These are phyloP conservation scores for Euwallacea similis DNA, from an alignment of 1,140 invertebrate genomes.

Conservation along the genomic window DNA sequence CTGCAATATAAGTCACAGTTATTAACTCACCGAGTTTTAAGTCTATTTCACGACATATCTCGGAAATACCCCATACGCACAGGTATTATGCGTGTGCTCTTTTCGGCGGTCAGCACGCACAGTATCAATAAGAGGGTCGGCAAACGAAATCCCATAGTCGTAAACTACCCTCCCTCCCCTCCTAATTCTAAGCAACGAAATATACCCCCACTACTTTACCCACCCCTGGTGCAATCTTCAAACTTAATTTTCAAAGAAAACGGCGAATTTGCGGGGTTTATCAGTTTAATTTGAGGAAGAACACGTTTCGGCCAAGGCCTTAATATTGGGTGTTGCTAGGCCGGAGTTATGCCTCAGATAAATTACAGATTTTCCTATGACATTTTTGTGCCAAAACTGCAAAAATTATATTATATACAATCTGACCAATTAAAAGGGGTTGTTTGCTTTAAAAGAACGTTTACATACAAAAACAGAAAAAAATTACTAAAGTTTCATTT, in stretches of 20 bases:
- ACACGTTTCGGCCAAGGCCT: neutral
- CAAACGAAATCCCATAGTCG: conserved; percentile 30
- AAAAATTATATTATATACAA: too few relatives aligned
- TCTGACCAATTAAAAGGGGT: too few relatives aligned
- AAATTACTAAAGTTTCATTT: too few relatives aligned
- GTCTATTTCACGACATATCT: conserved; percentile 17
- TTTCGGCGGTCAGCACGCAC: conserved; percentile 27
- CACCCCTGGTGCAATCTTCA: conserved; percentile 26
- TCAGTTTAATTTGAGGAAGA: too few relatives aligned
- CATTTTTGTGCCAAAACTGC: too few relatives aligned
- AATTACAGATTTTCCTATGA: too few relatives aligned
- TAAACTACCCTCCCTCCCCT: conserved; percentile 31
- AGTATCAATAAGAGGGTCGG: conserved; percentile 36
- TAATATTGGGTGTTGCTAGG: neutral
- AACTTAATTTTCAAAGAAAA: conserved; percentile 30
- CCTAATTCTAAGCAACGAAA: conserved; percentile 20
- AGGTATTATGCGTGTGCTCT: conserved; percentile 19
- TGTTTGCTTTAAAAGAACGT: too few relatives aligned
- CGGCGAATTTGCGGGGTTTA: conserved; percentile 12
- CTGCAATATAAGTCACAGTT: conserved; percentile 8
- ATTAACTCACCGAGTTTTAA: neutral
- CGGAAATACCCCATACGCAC: conserved; percentile 20
- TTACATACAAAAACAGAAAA: too few relatives aligned
- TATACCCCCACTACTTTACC: conserved; percentile 20
- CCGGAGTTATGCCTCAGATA: too few relatives aligned